Percentiles rank a stretch among this genome's conserved stretches.
Conservation (phyloP, 64 coral and sea anemone species). For the Trachythela sp. region DNA sequence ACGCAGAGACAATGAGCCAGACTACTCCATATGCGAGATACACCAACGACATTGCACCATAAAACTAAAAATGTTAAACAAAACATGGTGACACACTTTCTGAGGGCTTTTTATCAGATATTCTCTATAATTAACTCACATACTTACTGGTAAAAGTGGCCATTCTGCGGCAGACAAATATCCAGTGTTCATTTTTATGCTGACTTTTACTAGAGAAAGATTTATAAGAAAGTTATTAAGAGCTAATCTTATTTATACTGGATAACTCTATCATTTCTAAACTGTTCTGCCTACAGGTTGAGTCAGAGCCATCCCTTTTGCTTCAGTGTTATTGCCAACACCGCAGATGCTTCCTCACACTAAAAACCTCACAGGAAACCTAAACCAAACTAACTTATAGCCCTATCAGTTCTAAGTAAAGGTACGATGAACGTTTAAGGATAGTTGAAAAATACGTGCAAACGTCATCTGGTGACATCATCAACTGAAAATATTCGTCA, state of each 20-base stretch:
- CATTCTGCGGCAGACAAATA: constrained; percentile 63
- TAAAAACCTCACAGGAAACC: too few relatives aligned
- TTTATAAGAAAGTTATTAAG: neutral
- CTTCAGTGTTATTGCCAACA: too few relatives aligned
- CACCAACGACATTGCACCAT: constrained; percentile 77
- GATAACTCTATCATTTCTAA: neutral
- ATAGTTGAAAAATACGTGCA: too few relatives aligned
- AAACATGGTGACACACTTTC: neutral
- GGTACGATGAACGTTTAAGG: too few relatives aligned
- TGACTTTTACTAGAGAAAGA: constrained; percentile 44
- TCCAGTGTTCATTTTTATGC: constrained; percentile 53
- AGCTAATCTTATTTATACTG: neutral
- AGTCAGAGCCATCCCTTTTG: neutral
- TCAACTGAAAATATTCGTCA: too few relatives aligned
- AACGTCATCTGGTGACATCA: too few relatives aligned
- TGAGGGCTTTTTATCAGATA: too few relatives aligned
- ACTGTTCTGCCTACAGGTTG: neutral
- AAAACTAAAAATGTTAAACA: constrained; percentile 64
- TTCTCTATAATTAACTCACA: neutral
- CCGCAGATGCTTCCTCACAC: too few relatives aligned
- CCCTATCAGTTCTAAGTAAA: too few relatives aligned
- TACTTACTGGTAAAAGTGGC: constrained; percentile 14
- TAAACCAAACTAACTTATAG: too few relatives aligned
- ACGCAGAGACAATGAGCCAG: constrained; percentile 85
- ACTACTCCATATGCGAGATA: constrained; percentile 78